These are phyloP conservation scores for Drosophila anomalipes DNA, from an alignment of 2,888 invertebrate species.

Conservation along the genomic window DNA sequence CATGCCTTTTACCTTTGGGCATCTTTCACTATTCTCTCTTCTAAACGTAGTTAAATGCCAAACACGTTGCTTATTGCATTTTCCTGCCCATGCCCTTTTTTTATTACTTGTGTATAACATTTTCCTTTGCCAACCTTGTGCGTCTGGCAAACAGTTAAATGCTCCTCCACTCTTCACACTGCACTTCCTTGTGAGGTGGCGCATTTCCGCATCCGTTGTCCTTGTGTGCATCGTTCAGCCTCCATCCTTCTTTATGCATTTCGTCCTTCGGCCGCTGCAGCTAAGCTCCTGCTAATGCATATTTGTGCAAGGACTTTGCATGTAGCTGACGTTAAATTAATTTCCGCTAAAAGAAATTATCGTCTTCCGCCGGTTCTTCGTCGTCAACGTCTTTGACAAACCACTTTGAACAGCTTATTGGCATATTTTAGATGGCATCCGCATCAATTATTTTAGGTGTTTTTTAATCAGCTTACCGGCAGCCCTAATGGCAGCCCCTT, in stretches of 20 bases:
- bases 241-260: neutral
- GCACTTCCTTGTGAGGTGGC: conserved; percentile 25
- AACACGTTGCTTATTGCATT: conserved; percentile 54
- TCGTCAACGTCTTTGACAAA: neutral
- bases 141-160: conserved; percentile 29
- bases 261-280: conserved; percentile 24
- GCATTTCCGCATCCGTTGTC: conserved; percentile 51
- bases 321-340: conserved; percentile 77
- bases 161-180: neutral
- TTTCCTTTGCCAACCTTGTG: conserved; percentile 61
- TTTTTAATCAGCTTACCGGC: conserved; percentile 41
- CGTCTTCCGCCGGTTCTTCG: conserved; percentile 31
- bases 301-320: conserved; percentile 68
- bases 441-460: conserved; percentile 22
- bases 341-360: conserved; percentile 73
- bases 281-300: conserved; percentile 75
- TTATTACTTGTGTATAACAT: conserved; percentile 26
- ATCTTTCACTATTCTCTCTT: conserved; percentile 16
- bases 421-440: conserved; percentile 61
- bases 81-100: conserved; percentile 41
- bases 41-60: conserved; percentile 27
- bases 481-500: neutral
- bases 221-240: conserved; percentile 20
- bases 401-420: conserved; percentile 57
- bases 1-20: conserved; percentile 11